phyloP scores from a whole-genome alignment of 2,888 invertebrate genomes.

The Lordiphosa andalusiaca region DNA sequence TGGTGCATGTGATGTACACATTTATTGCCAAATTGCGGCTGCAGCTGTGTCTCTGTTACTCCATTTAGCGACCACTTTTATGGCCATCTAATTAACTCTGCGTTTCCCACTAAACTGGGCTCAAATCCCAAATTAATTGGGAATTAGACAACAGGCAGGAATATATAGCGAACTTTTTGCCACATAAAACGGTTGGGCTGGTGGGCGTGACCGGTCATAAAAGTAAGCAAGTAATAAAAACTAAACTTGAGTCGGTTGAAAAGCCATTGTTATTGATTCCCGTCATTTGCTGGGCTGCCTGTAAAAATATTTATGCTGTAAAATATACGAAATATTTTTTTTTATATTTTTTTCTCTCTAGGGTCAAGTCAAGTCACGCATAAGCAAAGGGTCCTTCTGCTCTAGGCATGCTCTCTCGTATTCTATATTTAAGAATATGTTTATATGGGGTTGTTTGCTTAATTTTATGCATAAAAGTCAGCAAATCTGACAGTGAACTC shows the following conservation, averaged over 20 bases:
- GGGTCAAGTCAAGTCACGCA: slow-evolving; percentile 9
- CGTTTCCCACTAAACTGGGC: slow-evolving; percentile 11
- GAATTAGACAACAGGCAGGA: slow-evolving; percentile 50
- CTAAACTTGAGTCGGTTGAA: slow-evolving; percentile 9
- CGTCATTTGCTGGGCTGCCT: slow-evolving; percentile 6
- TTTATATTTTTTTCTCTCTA: not conserved
- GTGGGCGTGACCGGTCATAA: slow-evolving; percentile 26
- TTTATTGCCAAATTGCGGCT: slow-evolving; percentile 32
- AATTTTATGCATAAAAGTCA: slow-evolving; percentile 58
- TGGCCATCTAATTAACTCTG: slow-evolving; percentile 47
- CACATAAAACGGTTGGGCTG: slow-evolving; percentile 23
- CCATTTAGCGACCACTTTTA: slow-evolving; percentile 49
- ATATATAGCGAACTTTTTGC: not conserved
- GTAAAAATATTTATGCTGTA: slow-evolving; percentile 52
- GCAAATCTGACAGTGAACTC: slow-evolving; percentile 43
- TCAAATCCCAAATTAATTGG: slow-evolving; percentile 71
- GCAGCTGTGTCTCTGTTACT: slow-evolving; percentile 3
- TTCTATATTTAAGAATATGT: slow-evolving; percentile 41
- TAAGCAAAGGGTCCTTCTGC: slow-evolving; percentile 2
- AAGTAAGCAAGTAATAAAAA: slow-evolving; percentile 53
- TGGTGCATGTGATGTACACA: slow-evolving; percentile 26
- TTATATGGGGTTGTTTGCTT: slow-evolving; percentile 43
- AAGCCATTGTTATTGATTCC: slow-evolving; percentile 26
- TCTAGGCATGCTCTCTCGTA: slow-evolving; percentile 3
- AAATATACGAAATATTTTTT: slow-evolving; percentile 21